Base-by-base conservation (phyloP, 2,797 vertebrate genomes). In the Gorsachius magnificus region DNA sequence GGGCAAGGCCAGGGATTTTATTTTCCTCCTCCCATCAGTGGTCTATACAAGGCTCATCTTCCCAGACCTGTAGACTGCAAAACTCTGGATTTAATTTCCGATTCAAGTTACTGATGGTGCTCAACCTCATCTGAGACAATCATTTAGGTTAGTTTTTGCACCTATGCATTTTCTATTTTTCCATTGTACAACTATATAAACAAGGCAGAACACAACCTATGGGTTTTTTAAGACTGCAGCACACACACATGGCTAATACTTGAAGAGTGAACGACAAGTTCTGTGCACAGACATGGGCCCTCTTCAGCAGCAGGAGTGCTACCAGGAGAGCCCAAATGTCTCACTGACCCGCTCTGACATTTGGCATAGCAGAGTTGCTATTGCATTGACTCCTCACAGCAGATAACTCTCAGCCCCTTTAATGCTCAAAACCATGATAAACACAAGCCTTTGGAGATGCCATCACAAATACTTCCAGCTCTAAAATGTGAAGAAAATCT, bases 341-440 rank as follows among this genome's bases (percentile, higher is more conserved):
- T 57, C 74, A 36, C n/a, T 70, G 74, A 51, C 57, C 68, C 36
- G 45, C 50, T 81, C 70, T 36, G 16, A 19, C 13, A 22, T 36
- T 83, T 50, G 25, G 57, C 65, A 54, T 21, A 38, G 50, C 38
- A 48, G 31, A 43, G 46, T 7, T 65, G 13, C 36, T 69, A 13
- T 22, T 25, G 33, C 2, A 0, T 60, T 65, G 33, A 56, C 51
- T 61, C 29, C 22, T 70, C 0, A 0, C 19, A 33, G 46, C 46
- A 87, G 35, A 56, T n/a, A 54, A 94, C 25, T 57, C 71, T 64
- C 33, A 46, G 46, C 5, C 12, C 51, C 25, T 80, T 61, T 71
- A 36, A 19, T 61, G n/a, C 53, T 70, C 46, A 61, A 70, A 83
- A 51, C 25, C 24, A 6, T 9, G 9, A 60, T 19, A 87, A 87